Conservation (phyloP, 2,888 invertebrate species). For the Sussaba pulchella region DNA sequence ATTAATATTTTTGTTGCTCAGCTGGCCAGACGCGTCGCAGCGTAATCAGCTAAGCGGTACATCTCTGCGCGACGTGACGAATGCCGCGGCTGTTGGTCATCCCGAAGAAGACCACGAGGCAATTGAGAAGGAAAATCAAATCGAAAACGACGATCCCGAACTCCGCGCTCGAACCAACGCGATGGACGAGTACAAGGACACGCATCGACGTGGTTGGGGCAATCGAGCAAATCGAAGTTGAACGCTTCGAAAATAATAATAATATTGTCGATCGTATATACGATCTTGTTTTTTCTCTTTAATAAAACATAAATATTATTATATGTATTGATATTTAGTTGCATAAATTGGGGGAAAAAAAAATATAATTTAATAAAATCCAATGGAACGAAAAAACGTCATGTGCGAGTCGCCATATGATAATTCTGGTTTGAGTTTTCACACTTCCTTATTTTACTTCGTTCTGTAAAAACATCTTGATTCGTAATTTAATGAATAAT, state of each 20-base stretch:
- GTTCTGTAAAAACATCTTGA: too few relatives aligned
- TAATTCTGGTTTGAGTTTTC: too few relatives aligned
- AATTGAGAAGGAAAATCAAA: conserved; percentile 87
- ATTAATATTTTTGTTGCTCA: conserved; percentile 48
- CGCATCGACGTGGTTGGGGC: conserved; percentile 94
- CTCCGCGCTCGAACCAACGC: conserved; percentile 88
- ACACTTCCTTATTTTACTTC: too few relatives aligned
- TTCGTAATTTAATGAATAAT: too few relatives aligned
- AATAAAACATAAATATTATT: too few relatives aligned
- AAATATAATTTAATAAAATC: too few relatives aligned
- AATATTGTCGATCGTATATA: neutral
- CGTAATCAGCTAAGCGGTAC: conserved; percentile 71
- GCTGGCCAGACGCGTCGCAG: conserved; percentile 78
- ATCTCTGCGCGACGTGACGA: conserved; percentile 72
- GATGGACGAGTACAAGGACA: conserved; percentile 96
- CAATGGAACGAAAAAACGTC: too few relatives aligned
- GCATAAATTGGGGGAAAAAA: too few relatives aligned
- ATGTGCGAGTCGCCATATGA: too few relatives aligned
- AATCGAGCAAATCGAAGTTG: conserved; percentile 93
- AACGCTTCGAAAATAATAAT: conserved; percentile 60
- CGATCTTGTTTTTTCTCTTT: too few relatives aligned
- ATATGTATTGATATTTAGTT: too few relatives aligned
- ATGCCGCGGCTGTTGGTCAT: conserved; percentile 48
- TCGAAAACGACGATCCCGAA: conserved; percentile 91
- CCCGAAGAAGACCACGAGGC: conserved; percentile 86